Evolutionary conservation across 1,140 invertebrate species (phyloP).

Genomic region (Hydropsyche tenuis): DNA sequence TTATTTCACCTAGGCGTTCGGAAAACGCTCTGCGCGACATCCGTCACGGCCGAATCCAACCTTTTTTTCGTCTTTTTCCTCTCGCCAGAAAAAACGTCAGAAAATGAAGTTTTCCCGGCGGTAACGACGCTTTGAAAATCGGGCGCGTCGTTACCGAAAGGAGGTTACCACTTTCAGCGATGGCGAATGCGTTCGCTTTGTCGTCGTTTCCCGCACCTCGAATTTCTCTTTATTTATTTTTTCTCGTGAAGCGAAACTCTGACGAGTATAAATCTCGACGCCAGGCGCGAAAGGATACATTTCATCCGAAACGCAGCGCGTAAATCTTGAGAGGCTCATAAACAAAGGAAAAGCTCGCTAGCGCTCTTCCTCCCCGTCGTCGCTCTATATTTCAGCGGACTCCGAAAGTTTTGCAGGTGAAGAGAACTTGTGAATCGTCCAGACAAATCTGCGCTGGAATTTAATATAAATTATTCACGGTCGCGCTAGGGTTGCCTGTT

Average conservation of each 20-base stretch:
- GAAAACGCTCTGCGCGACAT: too few species aligned
- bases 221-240: too few species aligned
- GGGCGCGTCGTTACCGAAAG: constrained; percentile 8
- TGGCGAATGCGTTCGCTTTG: constrained; percentile 26
- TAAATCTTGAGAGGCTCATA: constrained; percentile 37
- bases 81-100: background rate
- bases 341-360: constrained; percentile 33
- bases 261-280: constrained; percentile 30
- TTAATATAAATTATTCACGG: constrained; percentile 36
- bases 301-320: constrained; percentile 31
- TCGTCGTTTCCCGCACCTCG: background rate
- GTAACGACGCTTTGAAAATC: background rate
- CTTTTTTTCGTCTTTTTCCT: too few species aligned
- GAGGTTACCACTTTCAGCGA: too few species aligned
- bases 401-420: constrained; percentile 4
- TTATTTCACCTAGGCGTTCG: too few species aligned
- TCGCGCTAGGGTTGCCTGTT: background rate
- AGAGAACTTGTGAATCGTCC: constrained; percentile 4
- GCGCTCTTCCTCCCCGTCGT: constrained; percentile 12
- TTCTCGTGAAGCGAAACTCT: background rate
- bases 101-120: constrained; percentile 14
- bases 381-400: constrained; percentile 10
- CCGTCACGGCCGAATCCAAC: too few species aligned
- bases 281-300: constrained; percentile 13
- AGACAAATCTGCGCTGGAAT: constrained; percentile 27